Evolutionary conservation across 2,113 vertebrate genomes (phyloP).

Genomic region (Nibea coibor): DNA sequence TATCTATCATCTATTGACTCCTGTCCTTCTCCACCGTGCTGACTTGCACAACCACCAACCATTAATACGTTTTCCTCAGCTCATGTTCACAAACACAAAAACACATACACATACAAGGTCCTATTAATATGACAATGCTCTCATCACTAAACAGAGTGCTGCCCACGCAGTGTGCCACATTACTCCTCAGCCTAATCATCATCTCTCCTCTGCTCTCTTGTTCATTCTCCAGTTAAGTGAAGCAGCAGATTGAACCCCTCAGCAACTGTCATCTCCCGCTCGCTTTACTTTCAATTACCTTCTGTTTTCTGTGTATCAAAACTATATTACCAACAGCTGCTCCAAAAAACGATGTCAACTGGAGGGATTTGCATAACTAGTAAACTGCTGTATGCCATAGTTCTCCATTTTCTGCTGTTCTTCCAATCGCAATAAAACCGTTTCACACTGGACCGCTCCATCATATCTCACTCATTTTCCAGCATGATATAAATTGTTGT

Average conservation of each 20-base stretch:
- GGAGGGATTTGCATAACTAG: constrained; percentile 35
- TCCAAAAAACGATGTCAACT: constrained; percentile 25
- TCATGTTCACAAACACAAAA: constrained; percentile 2
- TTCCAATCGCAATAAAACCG: constrained; percentile 19
- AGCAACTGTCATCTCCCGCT: constrained; percentile 62
- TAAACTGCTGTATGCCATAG: constrained; percentile 12
- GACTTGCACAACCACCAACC: not conserved
- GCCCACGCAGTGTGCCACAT: constrained; percentile 47
- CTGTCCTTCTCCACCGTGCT: constrained; percentile 6
- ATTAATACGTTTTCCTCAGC: not conserved
- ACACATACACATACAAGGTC: constrained; percentile 17
- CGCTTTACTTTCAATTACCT: constrained; percentile 51
- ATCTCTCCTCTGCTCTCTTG: constrained; percentile 57
- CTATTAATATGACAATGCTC: constrained; percentile 49
- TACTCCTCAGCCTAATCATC: constrained; percentile 58
- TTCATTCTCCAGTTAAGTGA: constrained; percentile 72
- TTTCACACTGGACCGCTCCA: constrained; percentile 24
- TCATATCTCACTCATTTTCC: constrained; percentile 27
- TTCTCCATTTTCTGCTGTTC: not conserved
- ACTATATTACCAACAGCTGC: constrained; percentile 50
- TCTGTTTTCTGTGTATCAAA: constrained; percentile 54
- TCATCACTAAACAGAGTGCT: constrained; percentile 42
- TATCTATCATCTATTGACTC: constrained; percentile 28
- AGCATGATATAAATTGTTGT: constrained; percentile 42
- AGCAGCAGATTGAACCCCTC: constrained; percentile 71